Evolutionary conservation across 2,113 vertebrate species (phyloP).

Genomic region (Mixornis gularis): DNA sequence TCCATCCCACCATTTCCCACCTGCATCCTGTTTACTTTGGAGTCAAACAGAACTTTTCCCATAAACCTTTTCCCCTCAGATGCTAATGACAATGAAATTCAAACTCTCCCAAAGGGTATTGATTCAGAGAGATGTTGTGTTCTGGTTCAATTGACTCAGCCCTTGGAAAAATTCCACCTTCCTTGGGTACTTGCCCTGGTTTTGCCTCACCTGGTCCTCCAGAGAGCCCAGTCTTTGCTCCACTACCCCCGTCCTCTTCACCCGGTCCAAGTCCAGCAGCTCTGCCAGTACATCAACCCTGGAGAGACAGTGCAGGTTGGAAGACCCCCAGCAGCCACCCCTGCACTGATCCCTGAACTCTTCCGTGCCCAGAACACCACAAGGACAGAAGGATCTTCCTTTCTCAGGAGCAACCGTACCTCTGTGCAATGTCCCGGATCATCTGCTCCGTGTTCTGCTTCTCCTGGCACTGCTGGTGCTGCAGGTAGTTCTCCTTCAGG

Average conservation of each 20-base stretch:
- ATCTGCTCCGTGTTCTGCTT: constrained; percentile 77
- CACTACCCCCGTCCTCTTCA: constrained; percentile 64
- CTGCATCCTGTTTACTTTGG: not conserved
- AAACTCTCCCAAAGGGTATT: not conserved
- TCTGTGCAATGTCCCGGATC: constrained; percentile 80
- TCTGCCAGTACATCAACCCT: constrained; percentile 80
- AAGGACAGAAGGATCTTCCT: not conserved
- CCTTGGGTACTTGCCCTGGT: not conserved
- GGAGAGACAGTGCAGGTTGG: not conserved
- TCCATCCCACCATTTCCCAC: not conserved
- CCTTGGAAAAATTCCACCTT: not conserved
- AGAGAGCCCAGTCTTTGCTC: constrained; percentile 75
- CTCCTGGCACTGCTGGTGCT: constrained; percentile 70
- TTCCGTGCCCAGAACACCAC: accelerated
- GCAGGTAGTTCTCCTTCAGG: constrained; percentile 89
- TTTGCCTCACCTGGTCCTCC: constrained; percentile 85
- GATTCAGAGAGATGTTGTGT: not conserved
- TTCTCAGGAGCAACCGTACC: constrained; percentile 60
- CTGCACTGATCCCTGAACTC: no score
- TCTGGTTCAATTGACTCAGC: not conserved
- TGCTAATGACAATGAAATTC: not conserved
- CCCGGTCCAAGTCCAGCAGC: constrained; percentile 73
- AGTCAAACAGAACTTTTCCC: not conserved
- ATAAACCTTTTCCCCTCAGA: not conserved
- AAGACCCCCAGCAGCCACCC: not conserved